phyloP scores from a whole-genome alignment of 2,113 vertebrate species.

The Gymnorhina tibicen region DNA sequence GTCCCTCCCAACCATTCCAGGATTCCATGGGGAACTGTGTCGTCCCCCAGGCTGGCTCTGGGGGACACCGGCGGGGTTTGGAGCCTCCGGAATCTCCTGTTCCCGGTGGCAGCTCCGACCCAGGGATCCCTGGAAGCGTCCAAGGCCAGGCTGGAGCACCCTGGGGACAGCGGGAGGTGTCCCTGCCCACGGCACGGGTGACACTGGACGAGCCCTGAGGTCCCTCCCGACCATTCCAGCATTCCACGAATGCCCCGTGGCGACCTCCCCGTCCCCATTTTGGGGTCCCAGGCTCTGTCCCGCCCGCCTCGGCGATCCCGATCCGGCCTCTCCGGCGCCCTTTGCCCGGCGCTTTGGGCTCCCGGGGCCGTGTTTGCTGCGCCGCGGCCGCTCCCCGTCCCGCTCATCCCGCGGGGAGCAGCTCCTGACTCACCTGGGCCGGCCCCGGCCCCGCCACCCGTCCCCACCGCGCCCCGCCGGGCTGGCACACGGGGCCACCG shows the following conservation, averaged over 20 bases:
- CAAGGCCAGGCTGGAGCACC: background rate
- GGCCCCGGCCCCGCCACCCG: background rate
- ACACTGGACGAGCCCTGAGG: accelerated
- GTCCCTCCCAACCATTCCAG: background rate
- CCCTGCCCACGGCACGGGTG: background rate
- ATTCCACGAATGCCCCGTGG: background rate
- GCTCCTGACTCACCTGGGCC: background rate
- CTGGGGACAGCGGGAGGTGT: background rate
- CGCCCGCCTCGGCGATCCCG: background rate
- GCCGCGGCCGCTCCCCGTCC: accelerated
- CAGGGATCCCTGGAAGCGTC: background rate
- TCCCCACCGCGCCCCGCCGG: background rate
- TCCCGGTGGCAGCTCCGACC: background rate
- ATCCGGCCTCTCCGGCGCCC: accelerated
- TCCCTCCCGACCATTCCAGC: background rate
- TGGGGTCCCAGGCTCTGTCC: background rate
- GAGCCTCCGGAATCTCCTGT: background rate
- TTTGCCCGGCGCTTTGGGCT: background rate
- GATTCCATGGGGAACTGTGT: background rate
- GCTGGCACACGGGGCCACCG: background rate
- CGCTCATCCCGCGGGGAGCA: background rate
- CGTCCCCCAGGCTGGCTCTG: background rate
- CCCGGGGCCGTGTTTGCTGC: background rate
- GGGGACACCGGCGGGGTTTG: background rate
- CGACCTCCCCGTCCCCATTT: background rate